Evolutionary conservation across 2,797 vertebrate species (phyloP), one percentile per base, ranked within the genome.

Genomic region (Enteromius trimaculatus): DNA sequence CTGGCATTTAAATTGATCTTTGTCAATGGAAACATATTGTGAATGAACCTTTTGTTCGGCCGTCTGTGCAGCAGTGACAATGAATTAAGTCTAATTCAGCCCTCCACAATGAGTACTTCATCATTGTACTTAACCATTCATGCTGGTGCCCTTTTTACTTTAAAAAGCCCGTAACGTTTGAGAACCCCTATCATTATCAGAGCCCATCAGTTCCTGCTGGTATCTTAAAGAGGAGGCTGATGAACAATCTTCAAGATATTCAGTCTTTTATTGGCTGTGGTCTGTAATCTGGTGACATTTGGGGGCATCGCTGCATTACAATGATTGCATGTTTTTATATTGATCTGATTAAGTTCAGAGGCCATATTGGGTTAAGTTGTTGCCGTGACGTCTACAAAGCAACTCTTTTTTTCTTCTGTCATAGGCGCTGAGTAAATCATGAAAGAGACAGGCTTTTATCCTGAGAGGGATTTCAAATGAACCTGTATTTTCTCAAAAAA

Each of bases 181-280:
- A 72, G 44, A 65, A 58, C 19, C 68, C 19, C 34, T 29, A 17
- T 71, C 23, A 51, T 64, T 26, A 74, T 53, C 69, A 75, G 42
- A 74, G 71, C 70, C 80, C 16, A 82, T 66, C 44, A 55, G 60
- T 19, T 75, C 9, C 49, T 82, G 60, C 71, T 42, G 70, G 80
- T 58, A 37, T 70, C 1, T 70, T 58, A 70, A 64, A 47, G 55
- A 34, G 60, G 19, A 37, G 55, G 26, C 44, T 80, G 37, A 71
- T 80, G 51, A 80, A 80, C 55, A 29, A 55, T 55, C 34, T 26
- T n/a, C 14, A 21, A 16, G 26, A 60, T 17, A 37, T 37, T 7
- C 10, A 75, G 4, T 39, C 14, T 74, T 11, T 74, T 19, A 66
- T 53, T 44, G 53, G 26, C 19, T 81, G 23, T 62, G 53, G 34